Evolutionary conservation across 2,888 invertebrate genomes (phyloP), one percentile per base, ranked within the genome.

Genomic region (Synanthedon andrenaeformis): DNA sequence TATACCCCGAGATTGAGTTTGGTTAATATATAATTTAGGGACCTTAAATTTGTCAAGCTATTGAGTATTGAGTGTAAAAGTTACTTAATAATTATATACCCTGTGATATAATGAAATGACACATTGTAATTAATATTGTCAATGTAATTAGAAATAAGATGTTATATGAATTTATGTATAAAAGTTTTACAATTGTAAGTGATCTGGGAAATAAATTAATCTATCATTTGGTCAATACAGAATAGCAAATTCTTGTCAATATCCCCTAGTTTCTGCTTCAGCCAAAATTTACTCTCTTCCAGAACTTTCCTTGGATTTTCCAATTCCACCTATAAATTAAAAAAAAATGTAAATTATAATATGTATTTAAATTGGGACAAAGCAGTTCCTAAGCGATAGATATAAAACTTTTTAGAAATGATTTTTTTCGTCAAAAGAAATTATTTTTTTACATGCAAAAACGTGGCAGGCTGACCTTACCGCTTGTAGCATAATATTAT

Each of bases 221-320:
- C 70, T 35, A 35, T 35, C 74, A 84, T 76, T 77, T 79, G 74
- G 61, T 82, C 79, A 57, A 85, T 76, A 67, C 86, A 87, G 58
- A 62, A 59, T 59, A 76, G 64, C 49, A 84, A 67, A 58, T 80
- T 64, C 67, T 79, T 76, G 59, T 86, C 83, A 50, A 82, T 71
- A 0, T 74, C 65, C 3, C 82, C 82, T 42, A 76, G 59, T 56
- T 69, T 73, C 59, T 73, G 73, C 41, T 62, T 54, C 8, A 81
- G 58, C 84, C 84, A 86, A 3, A 79, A 60, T 55, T 73, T 61
- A 56, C 78, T 78, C 10, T 75, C 57, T 59, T 86, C 79, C 41
- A 87, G 64, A 19, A 85, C 59, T 41, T 54, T 57, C 56, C 54
- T 68, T 1, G 82, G 64, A 35, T 72, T 55, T 54, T 53, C 52